Conservation (phyloP, 2,888 invertebrate genomes). For the Odontomyia ornata region DNA sequence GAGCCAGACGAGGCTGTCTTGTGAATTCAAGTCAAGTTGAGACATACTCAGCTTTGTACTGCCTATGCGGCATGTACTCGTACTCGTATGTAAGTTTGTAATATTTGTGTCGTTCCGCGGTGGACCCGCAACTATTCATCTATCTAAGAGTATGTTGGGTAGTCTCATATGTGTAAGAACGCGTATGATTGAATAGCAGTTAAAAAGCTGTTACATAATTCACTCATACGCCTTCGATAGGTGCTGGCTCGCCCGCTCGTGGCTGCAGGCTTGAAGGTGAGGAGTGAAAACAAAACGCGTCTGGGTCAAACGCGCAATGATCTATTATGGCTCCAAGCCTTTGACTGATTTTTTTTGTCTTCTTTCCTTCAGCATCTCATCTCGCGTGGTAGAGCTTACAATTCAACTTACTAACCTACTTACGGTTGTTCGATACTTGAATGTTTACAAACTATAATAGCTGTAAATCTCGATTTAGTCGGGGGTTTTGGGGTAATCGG, state of each 20-base stretch:
- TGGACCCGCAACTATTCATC: neutral
- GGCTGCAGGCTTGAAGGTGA: constrained; percentile 12
- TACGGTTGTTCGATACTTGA: neutral
- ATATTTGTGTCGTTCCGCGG: neutral
- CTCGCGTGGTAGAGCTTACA: neutral
- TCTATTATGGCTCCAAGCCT: neutral
- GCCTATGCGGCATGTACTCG: too few species aligned
- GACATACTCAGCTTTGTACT: neutral
- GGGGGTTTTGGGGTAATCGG: neutral
- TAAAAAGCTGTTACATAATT: constrained; percentile 23
- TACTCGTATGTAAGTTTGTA: neutral
- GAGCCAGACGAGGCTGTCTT: neutral
- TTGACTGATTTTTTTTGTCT: neutral
- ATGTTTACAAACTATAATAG: neutral
- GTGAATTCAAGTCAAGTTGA: neutral
- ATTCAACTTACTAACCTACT: constrained; percentile 27
- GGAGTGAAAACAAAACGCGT: constrained; percentile 23
- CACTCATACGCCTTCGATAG: constrained; percentile 38
- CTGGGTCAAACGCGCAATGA: constrained; percentile 33
- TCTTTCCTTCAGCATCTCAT: neutral
- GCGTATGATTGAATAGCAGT: too few species aligned
- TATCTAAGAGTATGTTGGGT: neutral
- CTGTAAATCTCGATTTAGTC: neutral
- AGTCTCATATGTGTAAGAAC: neutral
- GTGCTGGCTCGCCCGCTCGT: neutral